Base-by-base conservation (phyloP, 2,797 vertebrate genomes). In the Nyctibius grandis region DNA sequence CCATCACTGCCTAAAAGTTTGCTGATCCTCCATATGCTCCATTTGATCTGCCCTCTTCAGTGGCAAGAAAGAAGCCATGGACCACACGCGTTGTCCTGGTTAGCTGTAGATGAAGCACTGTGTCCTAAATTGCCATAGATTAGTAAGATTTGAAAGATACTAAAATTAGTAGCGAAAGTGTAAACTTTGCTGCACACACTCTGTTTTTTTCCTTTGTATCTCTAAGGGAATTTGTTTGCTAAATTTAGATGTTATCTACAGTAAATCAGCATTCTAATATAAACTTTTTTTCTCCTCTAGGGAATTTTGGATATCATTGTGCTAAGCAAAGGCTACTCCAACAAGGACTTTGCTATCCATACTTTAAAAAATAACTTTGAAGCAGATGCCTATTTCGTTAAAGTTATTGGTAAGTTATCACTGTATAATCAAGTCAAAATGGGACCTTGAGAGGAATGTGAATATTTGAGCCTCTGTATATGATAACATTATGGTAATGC, bases 281-380 rank as follows among this genome's bases (percentile, higher is more conserved):
- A 57, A 91, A 16, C 12, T 33, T n/a, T 57, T 93, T 45, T 38
- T 73, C n/a, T 12, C 40, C 81, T 95, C 34, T 97, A 99, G 99
- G 99, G 99, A 65, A 99, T 99, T 96, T 98, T 99, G 98, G 99
- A 99, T 97, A 99, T 99, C 97, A 96, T 99, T 91, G 98, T 99
- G 89, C 97, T 99, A 86, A 99, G 99, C 95, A 97, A 98, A 92
- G 97, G 97, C 63, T 96, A 97, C 72, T 96, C 95, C 67, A 98
- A 94, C 83, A 96, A 96, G 23, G 98, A 99, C 65, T 97, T 98
- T 79, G 95, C 97, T 95, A 99, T 99, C 96, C 98, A 99, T 61
- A 98, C 99, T 65, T 97, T 99, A 95, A 99, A 99, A 98, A 99
- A 99, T 97, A 99, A 99, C 98, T 99, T 99, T 72, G 99, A 99